These are phyloP conservation scores for Nebria ingens DNA, from an alignment of 1,140 invertebrate species.

Conservation along the genomic window DNA sequence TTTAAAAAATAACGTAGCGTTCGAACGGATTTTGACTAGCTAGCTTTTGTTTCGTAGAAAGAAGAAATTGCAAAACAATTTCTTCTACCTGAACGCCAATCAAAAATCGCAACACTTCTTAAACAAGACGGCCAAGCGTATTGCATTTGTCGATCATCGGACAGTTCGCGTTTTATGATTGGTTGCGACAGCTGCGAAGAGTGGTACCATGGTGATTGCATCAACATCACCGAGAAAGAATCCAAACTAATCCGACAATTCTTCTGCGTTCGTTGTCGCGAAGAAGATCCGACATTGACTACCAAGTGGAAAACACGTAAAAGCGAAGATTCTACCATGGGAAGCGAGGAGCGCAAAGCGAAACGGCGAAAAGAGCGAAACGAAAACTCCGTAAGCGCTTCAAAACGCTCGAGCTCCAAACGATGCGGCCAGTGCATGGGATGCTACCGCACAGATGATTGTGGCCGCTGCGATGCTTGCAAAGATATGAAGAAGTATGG, in stretches of 20 bases:
- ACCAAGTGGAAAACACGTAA: constrained; percentile 65
- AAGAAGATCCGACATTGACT: constrained; percentile 70
- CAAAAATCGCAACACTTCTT: constrained; percentile 79
- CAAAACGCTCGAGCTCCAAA: constrained; percentile 33
- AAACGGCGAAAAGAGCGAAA: constrained; percentile 37
- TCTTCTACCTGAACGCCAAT: constrained; percentile 78
- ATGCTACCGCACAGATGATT: constrained; percentile 70
- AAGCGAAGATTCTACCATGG: constrained; percentile 32
- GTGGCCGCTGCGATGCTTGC: constrained; percentile 77
- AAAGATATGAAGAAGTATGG: constrained; percentile 69
- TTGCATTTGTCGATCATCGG: constrained; percentile 88
- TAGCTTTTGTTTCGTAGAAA: constrained; percentile 45
- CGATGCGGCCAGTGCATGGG: constrained; percentile 76
- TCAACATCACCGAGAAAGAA: constrained; percentile 86
- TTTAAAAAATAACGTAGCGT: background rate
- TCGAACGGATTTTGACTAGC: constrained; percentile 1
- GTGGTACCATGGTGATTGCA: constrained; percentile 98
- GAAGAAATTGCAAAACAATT: constrained; percentile 86
- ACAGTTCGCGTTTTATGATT: constrained; percentile 94
- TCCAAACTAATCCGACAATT: constrained; percentile 90
- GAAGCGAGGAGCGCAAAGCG: constrained; percentile 38
- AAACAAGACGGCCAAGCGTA: constrained; percentile 85
- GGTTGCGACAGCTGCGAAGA: constrained; percentile 95
- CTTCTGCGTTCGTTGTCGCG: constrained; percentile 75
- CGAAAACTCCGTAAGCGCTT: constrained; percentile 26